Evolutionary conservation across 2,113 vertebrate genomes (phyloP).

Genomic region (Podarcis raffonei): DNA sequence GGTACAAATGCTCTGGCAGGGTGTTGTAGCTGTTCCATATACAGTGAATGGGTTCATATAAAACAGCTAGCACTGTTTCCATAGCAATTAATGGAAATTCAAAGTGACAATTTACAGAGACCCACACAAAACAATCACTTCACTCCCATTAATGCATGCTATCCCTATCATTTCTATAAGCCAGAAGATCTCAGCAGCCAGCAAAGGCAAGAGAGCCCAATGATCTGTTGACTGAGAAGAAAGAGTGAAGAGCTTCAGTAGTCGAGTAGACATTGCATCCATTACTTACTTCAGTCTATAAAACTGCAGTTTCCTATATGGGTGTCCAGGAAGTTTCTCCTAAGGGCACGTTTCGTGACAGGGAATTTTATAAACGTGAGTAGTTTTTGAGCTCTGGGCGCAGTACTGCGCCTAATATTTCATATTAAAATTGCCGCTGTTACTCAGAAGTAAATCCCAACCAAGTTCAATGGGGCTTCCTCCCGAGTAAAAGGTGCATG

Average conservation of each 20-base stretch:
- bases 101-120: slow-evolving; percentile 56
- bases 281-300: slow-evolving; percentile 42
- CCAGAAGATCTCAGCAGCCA: slow-evolving; percentile 38
- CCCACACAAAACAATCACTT: slow-evolving; percentile 19
- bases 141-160: slow-evolving; percentile 48
- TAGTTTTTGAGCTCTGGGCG: no score
- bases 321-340: neutral
- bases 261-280: slow-evolving; percentile 30
- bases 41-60: slow-evolving; percentile 13
- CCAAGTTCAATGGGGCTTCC: no score
- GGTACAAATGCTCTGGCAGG: neutral
- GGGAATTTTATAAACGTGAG: no score
- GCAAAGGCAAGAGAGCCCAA: slow-evolving; percentile 39
- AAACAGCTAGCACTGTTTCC: slow-evolving; percentile 47
- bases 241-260: slow-evolving; percentile 25
- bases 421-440: no score
- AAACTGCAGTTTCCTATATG: slow-evolving; percentile 47
- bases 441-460: no score
- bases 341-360: neutral
- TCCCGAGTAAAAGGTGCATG: no score
- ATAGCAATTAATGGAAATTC: slow-evolving; percentile 45
- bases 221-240: slow-evolving; percentile 48
- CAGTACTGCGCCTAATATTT: no score
- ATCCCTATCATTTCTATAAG: slow-evolving; percentile 40
- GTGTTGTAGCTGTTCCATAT: neutral